Conservation (phyloP, 64 coral and sea anemone species). For the Pocillopora damicornis region DNA sequence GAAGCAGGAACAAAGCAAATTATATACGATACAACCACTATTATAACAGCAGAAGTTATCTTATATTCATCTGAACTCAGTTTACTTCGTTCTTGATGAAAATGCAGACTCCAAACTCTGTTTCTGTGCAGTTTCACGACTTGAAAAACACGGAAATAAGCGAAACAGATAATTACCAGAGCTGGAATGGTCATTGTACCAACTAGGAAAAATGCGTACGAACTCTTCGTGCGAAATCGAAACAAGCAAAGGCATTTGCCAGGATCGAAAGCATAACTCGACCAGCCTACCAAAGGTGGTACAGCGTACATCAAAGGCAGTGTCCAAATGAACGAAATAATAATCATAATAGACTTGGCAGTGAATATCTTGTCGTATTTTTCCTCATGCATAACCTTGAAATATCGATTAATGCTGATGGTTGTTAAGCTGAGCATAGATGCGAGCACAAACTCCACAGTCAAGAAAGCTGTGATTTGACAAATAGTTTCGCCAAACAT, state of each 20-base stretch:
- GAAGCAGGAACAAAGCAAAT: conserved; percentile 34
- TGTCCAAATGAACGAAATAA: conserved; percentile 25
- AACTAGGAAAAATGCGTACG: conserved; percentile 11
- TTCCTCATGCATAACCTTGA: conserved; percentile 27
- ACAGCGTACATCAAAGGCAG: conserved; percentile 34
- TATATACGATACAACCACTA: conserved; percentile 32
- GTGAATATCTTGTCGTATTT: conserved; percentile 27
- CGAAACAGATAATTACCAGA: conserved; percentile 17
- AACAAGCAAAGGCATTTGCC: conserved; percentile 47
- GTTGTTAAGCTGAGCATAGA: conserved; percentile 25
- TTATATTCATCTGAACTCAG: conserved; percentile 13
- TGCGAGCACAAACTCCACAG: conserved; percentile 37
- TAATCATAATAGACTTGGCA: neutral
- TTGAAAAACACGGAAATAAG: conserved; percentile 37
- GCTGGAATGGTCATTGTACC: neutral
- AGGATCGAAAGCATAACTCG: conserved; percentile 28
- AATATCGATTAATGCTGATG: conserved; percentile 49
- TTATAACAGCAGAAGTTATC: conserved; percentile 17
- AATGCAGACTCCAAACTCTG: neutral
- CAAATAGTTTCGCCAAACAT: conserved; percentile 9
- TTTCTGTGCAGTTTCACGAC: conserved; percentile 21
- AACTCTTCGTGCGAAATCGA: neutral
- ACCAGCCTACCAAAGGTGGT: conserved; percentile 49
- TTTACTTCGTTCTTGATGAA: neutral
- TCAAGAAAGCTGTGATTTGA: conserved; percentile 39